phyloP scores from a whole-genome alignment of 2,113 vertebrate species.

The Accipiter virgatus region DNA sequence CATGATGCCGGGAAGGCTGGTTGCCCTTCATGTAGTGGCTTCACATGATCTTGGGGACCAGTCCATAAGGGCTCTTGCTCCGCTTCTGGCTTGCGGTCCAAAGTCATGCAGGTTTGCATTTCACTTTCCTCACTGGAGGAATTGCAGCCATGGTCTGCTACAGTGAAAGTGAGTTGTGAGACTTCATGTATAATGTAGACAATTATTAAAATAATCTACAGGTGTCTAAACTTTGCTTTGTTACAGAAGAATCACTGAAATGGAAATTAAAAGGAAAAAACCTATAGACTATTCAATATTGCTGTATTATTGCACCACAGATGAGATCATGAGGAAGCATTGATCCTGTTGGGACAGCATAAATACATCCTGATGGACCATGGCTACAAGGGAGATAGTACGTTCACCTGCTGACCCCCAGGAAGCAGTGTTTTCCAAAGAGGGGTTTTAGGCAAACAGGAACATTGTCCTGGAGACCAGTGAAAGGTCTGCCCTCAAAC shows the following conservation, averaged over 20 bases:
- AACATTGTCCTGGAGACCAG: accelerated
- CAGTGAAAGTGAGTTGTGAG: neutral
- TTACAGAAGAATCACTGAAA: neutral
- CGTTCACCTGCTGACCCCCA: neutral
- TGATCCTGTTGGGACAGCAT: neutral
- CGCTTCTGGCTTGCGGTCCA: neutral
- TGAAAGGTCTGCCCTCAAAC: neutral
- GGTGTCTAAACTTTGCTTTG: neutral
- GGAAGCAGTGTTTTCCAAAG: neutral
- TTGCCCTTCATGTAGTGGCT: neutral
- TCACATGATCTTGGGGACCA: neutral
- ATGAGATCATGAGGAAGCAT: neutral
- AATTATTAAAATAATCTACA: neutral
- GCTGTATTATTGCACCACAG: neutral
- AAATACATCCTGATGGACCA: neutral
- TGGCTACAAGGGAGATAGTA: neutral
- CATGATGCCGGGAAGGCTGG: neutral
- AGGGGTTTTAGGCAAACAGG: neutral
- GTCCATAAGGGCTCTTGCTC: neutral
- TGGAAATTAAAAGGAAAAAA: neutral
- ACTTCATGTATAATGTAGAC: neutral
- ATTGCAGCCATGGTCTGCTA: neutral
- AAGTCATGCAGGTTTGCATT: neutral
- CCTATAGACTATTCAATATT: neutral
- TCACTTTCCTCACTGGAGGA: neutral